Evolutionary conservation across 2,888 invertebrate species (phyloP).

Genomic region (Camponotus fellah): DNA sequence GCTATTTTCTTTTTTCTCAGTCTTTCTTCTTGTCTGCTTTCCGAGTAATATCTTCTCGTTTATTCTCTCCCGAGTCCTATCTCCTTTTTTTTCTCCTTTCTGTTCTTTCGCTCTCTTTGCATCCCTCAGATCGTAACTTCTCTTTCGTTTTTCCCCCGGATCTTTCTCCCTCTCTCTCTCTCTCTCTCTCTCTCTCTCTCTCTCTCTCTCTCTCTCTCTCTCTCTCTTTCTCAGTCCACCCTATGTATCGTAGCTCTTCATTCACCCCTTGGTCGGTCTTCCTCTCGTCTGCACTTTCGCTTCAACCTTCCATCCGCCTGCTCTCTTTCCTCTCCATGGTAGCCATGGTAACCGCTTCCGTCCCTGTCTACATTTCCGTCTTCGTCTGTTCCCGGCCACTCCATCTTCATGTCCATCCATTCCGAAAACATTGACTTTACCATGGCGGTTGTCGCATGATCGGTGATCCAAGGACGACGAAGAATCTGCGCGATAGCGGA

Average conservation of each 20-base stretch:
- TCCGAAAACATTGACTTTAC: constrained; percentile 83
- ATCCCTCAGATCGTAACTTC: constrained; percentile 55
- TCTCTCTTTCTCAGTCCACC: constrained; percentile 52
- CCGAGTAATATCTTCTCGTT: constrained; percentile 58
- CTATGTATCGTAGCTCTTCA: constrained; percentile 53
- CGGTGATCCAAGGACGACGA: constrained; percentile 39
- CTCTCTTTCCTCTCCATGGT: constrained; percentile 70
- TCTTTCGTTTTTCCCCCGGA: constrained; percentile 37
- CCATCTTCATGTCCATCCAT: constrained; percentile 69
- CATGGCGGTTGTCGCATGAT: constrained; percentile 60
- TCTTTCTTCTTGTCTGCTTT: constrained; percentile 46
- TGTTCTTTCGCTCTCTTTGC: constrained; percentile 37
- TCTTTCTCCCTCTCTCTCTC: constrained; percentile 28
- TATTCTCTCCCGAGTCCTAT: constrained; percentile 60
- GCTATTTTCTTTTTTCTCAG: constrained; percentile 39
- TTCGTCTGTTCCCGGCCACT: constrained; percentile 62
- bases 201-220: constrained; percentile 50
- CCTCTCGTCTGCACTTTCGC: constrained; percentile 52
- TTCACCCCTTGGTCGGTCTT: constrained; percentile 53
- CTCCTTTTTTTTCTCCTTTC: constrained; percentile 36
- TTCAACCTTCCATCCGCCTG: constrained; percentile 51
- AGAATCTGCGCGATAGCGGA: constrained; percentile 11
- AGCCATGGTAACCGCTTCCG: constrained; percentile 80
- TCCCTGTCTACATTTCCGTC: constrained; percentile 46
- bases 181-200: constrained; percentile 55